Base-by-base conservation (phyloP, 2,888 invertebrate species). In the Netelia inedita region DNA sequence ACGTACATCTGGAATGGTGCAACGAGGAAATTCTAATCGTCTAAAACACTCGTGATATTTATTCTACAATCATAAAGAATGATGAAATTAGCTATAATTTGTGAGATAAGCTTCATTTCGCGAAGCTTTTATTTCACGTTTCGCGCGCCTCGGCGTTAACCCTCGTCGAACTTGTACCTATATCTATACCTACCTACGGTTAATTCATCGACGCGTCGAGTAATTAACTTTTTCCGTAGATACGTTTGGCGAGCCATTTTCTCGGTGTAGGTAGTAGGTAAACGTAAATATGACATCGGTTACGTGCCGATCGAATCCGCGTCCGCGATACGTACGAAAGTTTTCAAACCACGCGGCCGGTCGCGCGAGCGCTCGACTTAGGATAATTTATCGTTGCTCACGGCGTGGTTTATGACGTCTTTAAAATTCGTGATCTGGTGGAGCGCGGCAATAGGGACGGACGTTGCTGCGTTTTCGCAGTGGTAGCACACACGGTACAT, bases 331-430 rank as follows among this genome's bases (percentile, higher is more conserved):
- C 53, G 41, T 50, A 19, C 46, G 59, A 23, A 78, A 75, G 81
- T 87, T 87, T 86, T 88, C 82, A 72, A 87, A 46, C n/a, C 19
- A n/a, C 68, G 16, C 14, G 53, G 53, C 11, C 19, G 69, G 19
- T 66, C 81, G 78, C 83, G 79, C 73, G 14, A 28, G 61, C 53
- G 50, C 69, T 69, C 83, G 86, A 86, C 87, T 87, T 86, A 82
- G 85, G 84, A 85, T 89, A 86, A 89, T 89, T 88, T 89, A 89
- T 89, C 86, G 86, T 86, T 84, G 85, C 86, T 86, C 81, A 73
- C 82, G 81, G 83, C 85, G 85, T 87, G 87, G 82, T 88, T 86
- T 83, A 86, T 85, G 87, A 87, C 86, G 80, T 76, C 87, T 86
- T 83, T 85, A 88, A 88, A 88, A 88, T 83, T 87, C 85, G 85